Percentiles rank a stretch among this genome's conserved stretches.
These are phyloP conservation scores for Vultur gryphus DNA, from an alignment of 2,797 vertebrate genomes.

Conservation along the genomic window DNA sequence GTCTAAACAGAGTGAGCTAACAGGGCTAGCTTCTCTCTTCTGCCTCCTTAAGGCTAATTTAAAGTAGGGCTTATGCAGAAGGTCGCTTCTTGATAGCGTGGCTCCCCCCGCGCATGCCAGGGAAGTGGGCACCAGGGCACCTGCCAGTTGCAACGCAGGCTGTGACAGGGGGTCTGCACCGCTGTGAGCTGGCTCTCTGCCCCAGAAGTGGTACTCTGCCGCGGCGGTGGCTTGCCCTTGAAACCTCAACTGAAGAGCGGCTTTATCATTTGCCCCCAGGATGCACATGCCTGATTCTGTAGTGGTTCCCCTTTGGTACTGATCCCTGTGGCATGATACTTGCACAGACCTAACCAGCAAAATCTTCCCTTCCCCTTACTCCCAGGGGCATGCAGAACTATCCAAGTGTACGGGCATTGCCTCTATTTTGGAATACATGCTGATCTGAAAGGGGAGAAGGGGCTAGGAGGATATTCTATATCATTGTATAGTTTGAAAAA, in stretches of 20 bases:
- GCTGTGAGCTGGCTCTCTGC: not conserved
- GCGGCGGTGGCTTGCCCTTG: rapidly evolving
- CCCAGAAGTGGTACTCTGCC: not conserved
- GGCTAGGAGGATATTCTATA: not conserved
- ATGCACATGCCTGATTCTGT: not conserved
- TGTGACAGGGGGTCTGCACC: not conserved
- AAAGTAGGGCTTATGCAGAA: not conserved
- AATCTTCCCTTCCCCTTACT: not conserved
- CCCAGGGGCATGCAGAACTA: not conserved
- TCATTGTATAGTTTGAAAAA: not conserved
- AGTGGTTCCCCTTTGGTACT: not conserved
- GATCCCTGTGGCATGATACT: not conserved
- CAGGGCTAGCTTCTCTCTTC: not conserved
- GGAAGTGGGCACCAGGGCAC: not conserved
- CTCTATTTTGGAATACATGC: not conserved
- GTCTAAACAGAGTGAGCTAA: not conserved
- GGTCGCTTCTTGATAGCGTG: rapidly evolving
- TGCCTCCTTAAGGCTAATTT: not conserved
- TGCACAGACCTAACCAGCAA: rapidly evolving
- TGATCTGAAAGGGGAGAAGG: not conserved
- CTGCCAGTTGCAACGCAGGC: not conserved
- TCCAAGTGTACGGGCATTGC: not conserved
- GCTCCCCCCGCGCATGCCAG: rapidly evolving
- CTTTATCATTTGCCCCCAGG: not conserved
- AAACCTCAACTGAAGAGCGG: not conserved